Conservation (phyloP, 2,888 invertebrate species). For the Hybos culiciformis region DNA sequence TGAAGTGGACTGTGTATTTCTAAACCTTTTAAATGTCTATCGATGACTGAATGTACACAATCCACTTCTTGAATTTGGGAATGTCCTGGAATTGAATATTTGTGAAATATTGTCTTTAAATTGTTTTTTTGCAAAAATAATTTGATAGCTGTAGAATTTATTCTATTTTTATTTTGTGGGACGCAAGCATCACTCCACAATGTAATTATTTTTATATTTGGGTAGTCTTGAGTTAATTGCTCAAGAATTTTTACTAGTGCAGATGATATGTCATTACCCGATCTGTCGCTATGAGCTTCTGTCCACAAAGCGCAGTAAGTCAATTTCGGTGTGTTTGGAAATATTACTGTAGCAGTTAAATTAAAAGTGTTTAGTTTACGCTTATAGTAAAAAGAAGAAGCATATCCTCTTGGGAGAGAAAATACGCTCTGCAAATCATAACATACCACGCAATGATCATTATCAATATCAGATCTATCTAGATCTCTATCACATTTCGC, state of each 20-base stretch:
- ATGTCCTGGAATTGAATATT: neutral
- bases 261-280: neutral
- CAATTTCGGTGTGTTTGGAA: neutral
- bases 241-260: neutral
- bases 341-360: neutral
- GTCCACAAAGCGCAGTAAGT: conserved; percentile 1
- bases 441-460: neutral
- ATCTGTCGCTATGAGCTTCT: neutral
- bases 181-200: neutral
- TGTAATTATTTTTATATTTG: neutral
- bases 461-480: neutral
- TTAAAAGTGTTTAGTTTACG: neutral
- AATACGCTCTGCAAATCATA: neutral
- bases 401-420: neutral
- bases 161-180: conserved; percentile 2
- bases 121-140: neutral
- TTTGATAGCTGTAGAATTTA: conserved; percentile 1
- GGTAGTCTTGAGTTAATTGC: neutral
- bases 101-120: neutral
- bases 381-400: neutral
- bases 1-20: neutral
- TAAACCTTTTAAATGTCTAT: neutral
- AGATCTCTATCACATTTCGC: neutral
- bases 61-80: neutral
- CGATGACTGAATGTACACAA: neutral